Evolutionary conservation across 2,888 invertebrate genomes (phyloP).

Genomic region (Phalangium opilio): DNA sequence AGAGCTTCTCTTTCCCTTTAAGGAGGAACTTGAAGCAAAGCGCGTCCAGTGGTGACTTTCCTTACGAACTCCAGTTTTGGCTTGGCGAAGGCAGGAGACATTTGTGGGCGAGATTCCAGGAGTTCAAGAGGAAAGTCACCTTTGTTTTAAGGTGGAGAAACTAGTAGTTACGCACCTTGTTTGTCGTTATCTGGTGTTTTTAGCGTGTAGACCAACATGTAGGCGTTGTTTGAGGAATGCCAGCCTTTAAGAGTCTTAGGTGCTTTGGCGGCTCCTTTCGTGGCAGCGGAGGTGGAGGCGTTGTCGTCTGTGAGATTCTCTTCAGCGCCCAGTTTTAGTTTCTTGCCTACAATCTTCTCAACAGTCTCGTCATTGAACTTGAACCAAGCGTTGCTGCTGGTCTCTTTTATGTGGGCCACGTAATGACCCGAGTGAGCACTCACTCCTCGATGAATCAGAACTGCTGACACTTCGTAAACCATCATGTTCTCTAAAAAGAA

Average conservation of each 20-base stretch:
- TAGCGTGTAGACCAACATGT: conserved; percentile 42
- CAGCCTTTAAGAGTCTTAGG: conserved; percentile 28
- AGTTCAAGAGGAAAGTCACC: no score
- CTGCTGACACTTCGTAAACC: conserved; percentile 44
- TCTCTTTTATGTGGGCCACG: conserved; percentile 32
- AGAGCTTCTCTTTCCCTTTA: no score
- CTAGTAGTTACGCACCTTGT: no score
- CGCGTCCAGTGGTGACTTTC: no score
- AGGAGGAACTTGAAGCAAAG: no score
- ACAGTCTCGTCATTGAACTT: conserved; percentile 45
- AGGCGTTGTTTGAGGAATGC: conserved; percentile 42
- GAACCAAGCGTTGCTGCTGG: conserved; percentile 41
- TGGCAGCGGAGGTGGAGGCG: no score
- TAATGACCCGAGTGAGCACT: conserved; percentile 51
- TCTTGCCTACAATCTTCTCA: conserved; percentile 31
- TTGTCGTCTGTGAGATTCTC: not conserved
- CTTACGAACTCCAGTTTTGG: no score
- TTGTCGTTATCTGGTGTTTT: no score
- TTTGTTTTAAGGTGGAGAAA: no score
- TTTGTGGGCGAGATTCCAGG: no score
- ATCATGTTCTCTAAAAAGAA: conserved; percentile 13
- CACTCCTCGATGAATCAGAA: conserved; percentile 47
- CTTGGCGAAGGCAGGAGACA: no score
- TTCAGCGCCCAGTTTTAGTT: conserved; percentile 32
- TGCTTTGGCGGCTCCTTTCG: not conserved